Evolutionary conservation across 2,888 invertebrate species (phyloP), one percentile per base, ranked within the genome.

Genomic region (Colletes collaris): DNA sequence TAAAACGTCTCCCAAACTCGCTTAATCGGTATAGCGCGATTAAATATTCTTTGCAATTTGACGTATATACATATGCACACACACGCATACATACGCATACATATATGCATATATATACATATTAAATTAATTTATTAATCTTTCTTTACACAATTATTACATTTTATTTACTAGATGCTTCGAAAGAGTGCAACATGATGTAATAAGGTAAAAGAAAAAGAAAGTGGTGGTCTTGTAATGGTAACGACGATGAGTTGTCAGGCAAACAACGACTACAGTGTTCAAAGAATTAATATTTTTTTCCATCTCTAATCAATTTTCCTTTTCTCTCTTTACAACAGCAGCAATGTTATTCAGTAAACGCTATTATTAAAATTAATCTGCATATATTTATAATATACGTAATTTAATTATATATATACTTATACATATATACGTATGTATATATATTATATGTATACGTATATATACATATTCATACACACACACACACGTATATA

Each of bases 91-190:
- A 83, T 79, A 27, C 27, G 77, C 84, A 80, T 76, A 86, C 76
- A 83, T 79, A 86, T 84, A 83, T 82, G 79, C 76, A 86, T 86
- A 83, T 81, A 86, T 82, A 79, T 87, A 83, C 82, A 86, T 84
- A 86, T 88, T 81, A 85, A 86, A 82, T 86, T 87, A 88, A 72
- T 86, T 88, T 87, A 88, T 88, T 84, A 72, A 81, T 82, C 56
- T 82, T 82, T 83, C 74, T 89, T 88, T 91, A 90, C 90, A 91
- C 88, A 91, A 89, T 89, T 87, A 88, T 90, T 91, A 91, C 88
- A 90, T 79, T 89, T 90, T 88, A 81, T 87, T 86, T 84, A 81
- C 84, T 86, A 87, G 80, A 82, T 83, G 80, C 75, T 68, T 79
- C 74, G 72, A 84, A 82, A 82, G 79, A 75, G 82, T 84, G 84